Evolutionary conservation across 2,888 invertebrate species (phyloP).

Genomic region (Scaptomyza polygonia): DNA sequence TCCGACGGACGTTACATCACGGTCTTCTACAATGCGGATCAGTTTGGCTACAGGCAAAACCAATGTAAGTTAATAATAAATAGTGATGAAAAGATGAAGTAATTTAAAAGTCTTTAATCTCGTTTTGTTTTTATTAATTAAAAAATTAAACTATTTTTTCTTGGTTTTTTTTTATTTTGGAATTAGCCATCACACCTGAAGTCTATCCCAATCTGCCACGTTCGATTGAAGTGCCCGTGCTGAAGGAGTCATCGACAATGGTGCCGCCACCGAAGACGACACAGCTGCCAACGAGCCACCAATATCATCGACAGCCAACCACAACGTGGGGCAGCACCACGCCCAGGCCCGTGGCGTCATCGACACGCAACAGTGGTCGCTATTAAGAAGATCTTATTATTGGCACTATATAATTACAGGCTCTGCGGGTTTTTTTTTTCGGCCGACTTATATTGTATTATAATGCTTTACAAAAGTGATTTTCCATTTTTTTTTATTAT

Average conservation of each 20-base stretch:
- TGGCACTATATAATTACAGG: slow-evolving; percentile 46
- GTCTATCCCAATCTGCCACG: slow-evolving; percentile 80
- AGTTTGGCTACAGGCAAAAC: slow-evolving; percentile 81
- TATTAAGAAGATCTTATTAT: slow-evolving; percentile 49
- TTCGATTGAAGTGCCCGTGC: slow-evolving; percentile 73
- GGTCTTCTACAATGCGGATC: slow-evolving; percentile 83
- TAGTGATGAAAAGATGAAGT: no score
- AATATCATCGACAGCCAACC: slow-evolving; percentile 15
- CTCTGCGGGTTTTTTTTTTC: slow-evolving; percentile 42
- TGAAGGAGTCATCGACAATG: slow-evolving; percentile 23
- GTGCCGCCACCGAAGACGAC: slow-evolving; percentile 22
- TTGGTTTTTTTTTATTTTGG: neutral
- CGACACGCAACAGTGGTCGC: slow-evolving; percentile 59
- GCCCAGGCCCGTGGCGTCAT: slow-evolving; percentile 35
- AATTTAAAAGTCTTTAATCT: no score
- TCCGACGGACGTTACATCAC: slow-evolving; percentile 78
- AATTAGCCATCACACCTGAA: slow-evolving; percentile 78
- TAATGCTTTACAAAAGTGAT: slow-evolving; percentile 53
- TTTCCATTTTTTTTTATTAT: slow-evolving; percentile 20
- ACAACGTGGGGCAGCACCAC: slow-evolving; percentile 31
- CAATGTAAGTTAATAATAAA: slow-evolving; percentile 72
- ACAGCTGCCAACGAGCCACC: slow-evolving; percentile 10
- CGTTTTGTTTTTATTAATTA: no score
- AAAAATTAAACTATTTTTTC: neutral
- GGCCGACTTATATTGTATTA: slow-evolving; percentile 60